Evolutionary conservation across 1,140 invertebrate species (phyloP).

Genomic region (Drosophila triauraria): DNA sequence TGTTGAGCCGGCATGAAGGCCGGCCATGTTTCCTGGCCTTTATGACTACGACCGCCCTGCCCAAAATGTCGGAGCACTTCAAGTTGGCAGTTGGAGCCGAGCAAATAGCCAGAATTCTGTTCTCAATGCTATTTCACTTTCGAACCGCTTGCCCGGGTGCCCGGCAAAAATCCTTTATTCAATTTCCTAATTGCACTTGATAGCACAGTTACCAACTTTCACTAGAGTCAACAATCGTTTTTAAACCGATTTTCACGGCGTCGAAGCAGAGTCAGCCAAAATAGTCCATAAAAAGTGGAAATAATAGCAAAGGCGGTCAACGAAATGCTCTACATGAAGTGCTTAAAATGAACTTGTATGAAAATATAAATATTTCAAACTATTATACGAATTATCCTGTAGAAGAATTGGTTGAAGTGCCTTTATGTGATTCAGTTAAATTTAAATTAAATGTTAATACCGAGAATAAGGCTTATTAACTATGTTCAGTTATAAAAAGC

Average conservation of each 20-base stretch:
- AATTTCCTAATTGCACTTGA: slow-evolving; percentile 47
- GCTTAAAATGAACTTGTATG: background rate
- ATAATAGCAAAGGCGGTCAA: no score
- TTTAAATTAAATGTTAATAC: background rate
- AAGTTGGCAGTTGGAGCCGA: background rate
- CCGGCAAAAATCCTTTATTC: slow-evolving; percentile 28
- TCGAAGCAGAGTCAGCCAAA: slow-evolving; percentile 22
- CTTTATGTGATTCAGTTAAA: background rate
- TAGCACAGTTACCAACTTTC: slow-evolving; percentile 45
- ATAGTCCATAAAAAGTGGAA: background rate
- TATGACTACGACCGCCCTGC: slow-evolving; percentile 27
- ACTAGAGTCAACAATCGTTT: slow-evolving; percentile 38
- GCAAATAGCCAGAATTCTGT: slow-evolving; percentile 6
- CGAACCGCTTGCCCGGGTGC: background rate
- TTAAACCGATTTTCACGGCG: slow-evolving; percentile 34
- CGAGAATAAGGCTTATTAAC: no score
- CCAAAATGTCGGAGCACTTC: slow-evolving; percentile 19
- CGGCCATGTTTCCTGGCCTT: slow-evolving; percentile 41
- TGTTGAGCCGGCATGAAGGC: slow-evolving; percentile 57
- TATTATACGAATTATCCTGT: no score
- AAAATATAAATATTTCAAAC: background rate
- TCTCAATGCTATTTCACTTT: slow-evolving; percentile 16
- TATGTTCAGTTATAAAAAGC: background rate
- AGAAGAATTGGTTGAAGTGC: background rate
- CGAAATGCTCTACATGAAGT: slow-evolving; percentile 6